Evolutionary conservation across 2,888 invertebrate genomes (phyloP).

Genomic region (Psococerastis gibbosa): DNA sequence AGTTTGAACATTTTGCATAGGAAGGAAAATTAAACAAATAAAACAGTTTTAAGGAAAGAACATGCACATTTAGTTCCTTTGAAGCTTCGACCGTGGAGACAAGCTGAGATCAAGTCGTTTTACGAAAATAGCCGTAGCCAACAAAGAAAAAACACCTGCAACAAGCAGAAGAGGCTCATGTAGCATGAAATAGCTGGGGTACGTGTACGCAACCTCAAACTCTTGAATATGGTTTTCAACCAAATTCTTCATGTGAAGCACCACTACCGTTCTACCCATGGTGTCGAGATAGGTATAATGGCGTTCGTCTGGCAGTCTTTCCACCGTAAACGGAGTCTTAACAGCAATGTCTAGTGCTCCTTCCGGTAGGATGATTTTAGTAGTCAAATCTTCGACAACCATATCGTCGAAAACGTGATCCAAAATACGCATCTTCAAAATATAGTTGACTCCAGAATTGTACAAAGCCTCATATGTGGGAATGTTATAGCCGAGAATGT

Average conservation of each 20-base stretch:
- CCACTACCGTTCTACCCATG: constrained; percentile 75
- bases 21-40: no score
- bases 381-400: constrained; percentile 72
- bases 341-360: constrained; percentile 65
- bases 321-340: constrained; percentile 61
- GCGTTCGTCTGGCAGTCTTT: constrained; percentile 49
- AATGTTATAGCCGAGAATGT: constrained; percentile 90
- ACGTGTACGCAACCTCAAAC: constrained; percentile 71
- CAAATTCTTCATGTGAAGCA: constrained; percentile 62
- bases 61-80: no score
- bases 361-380: constrained; percentile 87
- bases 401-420: constrained; percentile 97
- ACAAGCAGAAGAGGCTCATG: constrained; percentile 87
- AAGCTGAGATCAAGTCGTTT: constrained; percentile 91
- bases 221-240: constrained; percentile 94
- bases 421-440: constrained; percentile 80
- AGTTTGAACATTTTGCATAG: no score
- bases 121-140: constrained; percentile 80
- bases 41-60: no score
- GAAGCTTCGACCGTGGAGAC: no score
- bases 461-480: constrained; percentile 93
- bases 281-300: constrained; percentile 92
- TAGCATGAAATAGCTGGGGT: constrained; percentile 66
- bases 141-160: constrained; percentile 71
- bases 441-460: constrained; percentile 50